Conservation (phyloP, 2,113 vertebrate genomes). For the Brachyhypopomus occidentalis region DNA sequence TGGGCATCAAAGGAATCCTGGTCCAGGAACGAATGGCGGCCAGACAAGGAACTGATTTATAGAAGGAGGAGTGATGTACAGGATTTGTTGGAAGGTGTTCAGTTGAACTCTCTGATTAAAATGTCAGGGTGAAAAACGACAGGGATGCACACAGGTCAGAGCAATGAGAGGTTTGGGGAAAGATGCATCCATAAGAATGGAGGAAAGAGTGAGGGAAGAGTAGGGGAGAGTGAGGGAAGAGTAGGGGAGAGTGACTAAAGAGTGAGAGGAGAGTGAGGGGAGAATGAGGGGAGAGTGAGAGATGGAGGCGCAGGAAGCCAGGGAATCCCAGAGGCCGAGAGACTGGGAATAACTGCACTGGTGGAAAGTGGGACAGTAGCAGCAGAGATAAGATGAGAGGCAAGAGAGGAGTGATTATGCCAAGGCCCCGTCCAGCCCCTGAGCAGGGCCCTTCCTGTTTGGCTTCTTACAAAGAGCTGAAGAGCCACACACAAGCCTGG, state of each 20-base stretch:
- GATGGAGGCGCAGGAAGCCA: neutral
- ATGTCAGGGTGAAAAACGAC: conserved; percentile 59
- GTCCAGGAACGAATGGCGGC: conserved; percentile 10
- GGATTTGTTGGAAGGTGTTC: neutral
- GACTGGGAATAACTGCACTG: conserved; percentile 2
- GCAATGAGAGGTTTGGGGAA: neutral
- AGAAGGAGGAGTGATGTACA: conserved; percentile 10
- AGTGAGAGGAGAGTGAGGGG: too few species aligned
- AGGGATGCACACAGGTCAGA: conserved; percentile 51
- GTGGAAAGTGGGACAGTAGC: conserved; percentile 17
- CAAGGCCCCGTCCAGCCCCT: conserved; percentile 20
- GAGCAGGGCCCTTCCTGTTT: conserved; percentile 48
- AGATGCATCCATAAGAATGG: neutral
- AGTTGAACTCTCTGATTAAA: conserved; percentile 60
- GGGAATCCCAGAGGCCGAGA: neutral
- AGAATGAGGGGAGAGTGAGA: too few species aligned
- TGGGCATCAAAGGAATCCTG: neutral
- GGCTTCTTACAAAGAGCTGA: conserved; percentile 2
- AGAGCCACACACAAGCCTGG: conserved; percentile 24
- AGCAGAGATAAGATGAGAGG: conserved; percentile 35
- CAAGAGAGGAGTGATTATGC: conserved; percentile 29
- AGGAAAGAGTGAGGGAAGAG: neutral
- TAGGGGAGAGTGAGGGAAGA: neutral
- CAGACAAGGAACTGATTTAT: conserved; percentile 42
- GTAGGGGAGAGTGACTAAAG: too few species aligned